Evolutionary conservation across 2,113 vertebrate species (phyloP).

Genomic region (Alces alces): DNA sequence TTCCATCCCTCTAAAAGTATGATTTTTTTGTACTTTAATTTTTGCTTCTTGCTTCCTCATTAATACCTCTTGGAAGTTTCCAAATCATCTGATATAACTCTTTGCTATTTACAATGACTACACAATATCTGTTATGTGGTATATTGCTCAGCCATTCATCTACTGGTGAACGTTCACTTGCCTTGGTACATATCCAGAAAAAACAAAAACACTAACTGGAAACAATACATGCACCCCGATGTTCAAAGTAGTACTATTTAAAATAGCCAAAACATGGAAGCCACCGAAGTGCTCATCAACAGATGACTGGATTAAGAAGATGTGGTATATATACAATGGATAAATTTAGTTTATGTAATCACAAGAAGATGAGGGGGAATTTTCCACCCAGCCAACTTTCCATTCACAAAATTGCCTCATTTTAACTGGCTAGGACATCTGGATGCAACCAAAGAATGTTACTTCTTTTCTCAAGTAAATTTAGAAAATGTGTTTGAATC

Average conservation of each 20-base stretch:
- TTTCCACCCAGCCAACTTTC: slow-evolving; percentile 33
- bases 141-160: background rate
- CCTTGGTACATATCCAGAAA: background rate
- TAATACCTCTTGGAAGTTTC: background rate
- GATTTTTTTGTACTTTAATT: background rate
- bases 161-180: background rate
- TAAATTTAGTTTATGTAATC: slow-evolving; percentile 29
- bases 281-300: background rate
- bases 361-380: slow-evolving; percentile 23
- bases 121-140: background rate
- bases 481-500: background rate
- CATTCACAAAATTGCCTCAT: background rate
- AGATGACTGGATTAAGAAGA: background rate
- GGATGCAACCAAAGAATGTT: background rate
- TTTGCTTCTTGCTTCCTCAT: background rate
- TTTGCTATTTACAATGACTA: background rate
- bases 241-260: background rate
- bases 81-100: background rate
- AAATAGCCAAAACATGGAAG: background rate
- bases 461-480: background rate
- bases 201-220: background rate
- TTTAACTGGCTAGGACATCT: slow-evolving; percentile 1
- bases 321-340: background rate
- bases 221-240: background rate
- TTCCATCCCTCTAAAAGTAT: background rate